Conservation (phyloP, 2,113 vertebrate genomes). For the Opisthocomus hoazin region DNA sequence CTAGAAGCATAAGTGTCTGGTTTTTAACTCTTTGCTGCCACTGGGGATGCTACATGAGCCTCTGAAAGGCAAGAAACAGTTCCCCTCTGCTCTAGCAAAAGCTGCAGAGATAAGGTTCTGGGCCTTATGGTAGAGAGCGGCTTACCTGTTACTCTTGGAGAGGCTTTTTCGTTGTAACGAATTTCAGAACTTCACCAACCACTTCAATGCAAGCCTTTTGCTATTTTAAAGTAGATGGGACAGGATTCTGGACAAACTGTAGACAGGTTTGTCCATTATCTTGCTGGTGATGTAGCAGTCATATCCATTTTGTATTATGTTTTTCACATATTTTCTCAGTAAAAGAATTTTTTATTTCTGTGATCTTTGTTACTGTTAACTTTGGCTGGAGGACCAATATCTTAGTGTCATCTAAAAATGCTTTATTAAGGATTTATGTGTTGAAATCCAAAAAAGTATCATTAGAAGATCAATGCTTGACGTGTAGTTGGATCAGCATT, state of each 20-base stretch:
- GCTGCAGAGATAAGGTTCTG: not conserved
- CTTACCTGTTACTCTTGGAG: not conserved
- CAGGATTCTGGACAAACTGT: not conserved
- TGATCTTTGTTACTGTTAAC: not conserved
- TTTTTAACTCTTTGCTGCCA: conserved; percentile 61
- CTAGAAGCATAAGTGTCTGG: not conserved
- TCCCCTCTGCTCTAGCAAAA: not conserved
- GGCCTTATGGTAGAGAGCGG: not conserved
- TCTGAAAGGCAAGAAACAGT: not conserved
- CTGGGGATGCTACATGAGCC: not conserved
- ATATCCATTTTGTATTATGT: not conserved
- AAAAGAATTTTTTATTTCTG: not conserved
- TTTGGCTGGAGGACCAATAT: not conserved
- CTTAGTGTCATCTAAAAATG: not conserved
- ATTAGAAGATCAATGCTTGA: not conserved
- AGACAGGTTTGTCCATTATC: not conserved
- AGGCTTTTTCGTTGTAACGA: not conserved
- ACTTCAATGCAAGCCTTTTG: not conserved
- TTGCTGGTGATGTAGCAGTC: not conserved
- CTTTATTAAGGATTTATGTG: not conserved
- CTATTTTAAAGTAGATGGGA: not conserved
- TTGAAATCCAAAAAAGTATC: not conserved
- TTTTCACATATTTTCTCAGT: not conserved
- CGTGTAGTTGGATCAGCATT: not conserved
- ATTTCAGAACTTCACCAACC: not conserved